Evolutionary conservation across 2,888 invertebrate genomes (phyloP), one percentile per base, ranked within the genome.

Genomic region (Agriopis aurantiaria): DNA sequence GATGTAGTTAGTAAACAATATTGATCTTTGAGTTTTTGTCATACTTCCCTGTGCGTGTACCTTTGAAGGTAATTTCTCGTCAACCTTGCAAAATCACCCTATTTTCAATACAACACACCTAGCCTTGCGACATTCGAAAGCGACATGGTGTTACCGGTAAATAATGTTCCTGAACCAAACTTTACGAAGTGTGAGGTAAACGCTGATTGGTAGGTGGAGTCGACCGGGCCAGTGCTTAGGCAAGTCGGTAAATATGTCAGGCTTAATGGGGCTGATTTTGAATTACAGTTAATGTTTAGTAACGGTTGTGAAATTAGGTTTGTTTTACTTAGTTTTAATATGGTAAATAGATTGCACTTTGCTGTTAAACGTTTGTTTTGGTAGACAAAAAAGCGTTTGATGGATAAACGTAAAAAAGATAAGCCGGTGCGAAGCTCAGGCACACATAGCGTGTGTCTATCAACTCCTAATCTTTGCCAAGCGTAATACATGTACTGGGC

Each of bases 61-160:
- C 40, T 10, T 60, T 40, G 40, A 6, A 41, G 33, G 51, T 57
- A 14, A 51, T 49, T 67, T 23, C 48, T 53, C 11, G 12, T 33
- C 56, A 48, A 69, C 59, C 56, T 69, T 73, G 65, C 74, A 58
- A 64, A 72, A 78, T 76, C 69, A 71, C 72, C 67, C 75, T 65
- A 75, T 78, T 75, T 75, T 62, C 71, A 68, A 70, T 59, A 70
- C 61, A 56, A 46, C 68, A 61, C 52, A 58, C 69, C 62, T 64
- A 9, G 65, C 33, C 66, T 66, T 73, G 55, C 72, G 51, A 66
- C 63, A 69, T 65, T 67, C 43, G 66, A 70, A 67, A 67, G 64
- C 64, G 58, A 57, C 67, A 62, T 61, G 41, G 63, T 61, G 55
- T 62, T 67, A 55, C 48, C 3, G 11, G 65, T 59, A 68, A 69